phyloP scores from a whole-genome alignment of 1,140 invertebrate genomes.

The Bombus impatiens region DNA sequence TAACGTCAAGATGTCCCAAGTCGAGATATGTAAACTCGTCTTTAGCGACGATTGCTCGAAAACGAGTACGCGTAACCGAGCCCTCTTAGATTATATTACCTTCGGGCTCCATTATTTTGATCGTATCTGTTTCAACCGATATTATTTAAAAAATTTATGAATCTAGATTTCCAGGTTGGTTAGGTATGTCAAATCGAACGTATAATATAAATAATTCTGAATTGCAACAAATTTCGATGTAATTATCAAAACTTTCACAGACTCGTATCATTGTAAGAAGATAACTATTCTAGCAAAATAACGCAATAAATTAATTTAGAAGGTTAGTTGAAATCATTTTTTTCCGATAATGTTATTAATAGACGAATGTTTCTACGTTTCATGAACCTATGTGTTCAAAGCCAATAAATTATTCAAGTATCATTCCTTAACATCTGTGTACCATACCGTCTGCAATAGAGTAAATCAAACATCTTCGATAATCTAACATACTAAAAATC shows the following conservation, averaged over 20 bases:
- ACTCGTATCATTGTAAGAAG: not conserved
- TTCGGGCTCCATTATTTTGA: slow-evolving; percentile 44
- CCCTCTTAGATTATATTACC: not conserved
- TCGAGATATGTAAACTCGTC: slow-evolving; percentile 17
- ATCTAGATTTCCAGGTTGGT: not conserved
- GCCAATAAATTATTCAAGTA: too few species aligned
- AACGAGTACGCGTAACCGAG: slow-evolving; percentile 24
- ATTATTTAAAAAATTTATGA: slow-evolving; percentile 1
- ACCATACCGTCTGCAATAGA: too few species aligned
- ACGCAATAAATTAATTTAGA: not conserved
- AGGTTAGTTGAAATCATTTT: too few species aligned
- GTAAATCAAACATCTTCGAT: too few species aligned
- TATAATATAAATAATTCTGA: not conserved
- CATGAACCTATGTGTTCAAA: too few species aligned
- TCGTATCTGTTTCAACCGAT: slow-evolving; percentile 39
- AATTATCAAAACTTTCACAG: not conserved
- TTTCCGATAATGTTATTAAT: too few species aligned
- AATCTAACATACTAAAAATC: too few species aligned
- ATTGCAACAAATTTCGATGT: not conserved
- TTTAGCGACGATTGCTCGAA: slow-evolving; percentile 45
- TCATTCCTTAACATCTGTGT: too few species aligned
- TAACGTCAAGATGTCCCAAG: slow-evolving; percentile 44
- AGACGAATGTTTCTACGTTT: too few species aligned
- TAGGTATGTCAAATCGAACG: not conserved
- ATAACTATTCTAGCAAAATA: not conserved